Evolutionary conservation across 2,113 vertebrate species (phyloP).

Genomic region (Chionomys nivalis): DNA sequence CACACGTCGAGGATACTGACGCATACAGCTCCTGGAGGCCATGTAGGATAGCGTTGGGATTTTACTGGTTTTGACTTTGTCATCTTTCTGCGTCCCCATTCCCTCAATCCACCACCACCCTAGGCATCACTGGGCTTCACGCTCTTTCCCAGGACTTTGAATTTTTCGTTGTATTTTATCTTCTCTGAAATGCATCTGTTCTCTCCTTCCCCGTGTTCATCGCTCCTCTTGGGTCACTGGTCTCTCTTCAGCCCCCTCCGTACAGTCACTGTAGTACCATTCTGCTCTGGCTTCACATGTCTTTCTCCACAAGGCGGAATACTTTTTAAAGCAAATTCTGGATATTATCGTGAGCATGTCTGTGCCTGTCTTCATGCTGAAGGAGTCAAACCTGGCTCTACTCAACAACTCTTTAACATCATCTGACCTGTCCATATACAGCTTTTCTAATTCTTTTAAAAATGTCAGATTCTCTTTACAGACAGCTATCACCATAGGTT

Average conservation of each 20-base stretch:
- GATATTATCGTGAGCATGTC: neutral
- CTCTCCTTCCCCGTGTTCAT: neutral
- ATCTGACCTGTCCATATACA: neutral
- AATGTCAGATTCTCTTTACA: neutral
- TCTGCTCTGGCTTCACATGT: neutral
- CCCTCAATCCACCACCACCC: neutral
- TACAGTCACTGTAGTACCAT: neutral
- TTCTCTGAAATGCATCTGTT: too few species aligned
- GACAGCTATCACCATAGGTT: neutral
- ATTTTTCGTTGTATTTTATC: neutral
- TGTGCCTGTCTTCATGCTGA: neutral
- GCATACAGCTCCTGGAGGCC: neutral
- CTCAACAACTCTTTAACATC: neutral
- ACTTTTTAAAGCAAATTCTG: neutral
- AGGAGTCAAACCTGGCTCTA: neutral
- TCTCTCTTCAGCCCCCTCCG: neutral
- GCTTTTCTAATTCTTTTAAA: neutral
- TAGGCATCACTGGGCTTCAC: neutral
- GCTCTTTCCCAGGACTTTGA: neutral
- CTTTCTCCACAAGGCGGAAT: neutral
- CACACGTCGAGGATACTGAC: neutral
- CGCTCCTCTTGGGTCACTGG: neutral
- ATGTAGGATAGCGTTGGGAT: neutral
- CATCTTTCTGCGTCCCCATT: neutral
- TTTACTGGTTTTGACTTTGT: fast-evolving